phyloP scores from a whole-genome alignment of 2,888 invertebrate genomes.

The Opisthograptis luteolata region DNA sequence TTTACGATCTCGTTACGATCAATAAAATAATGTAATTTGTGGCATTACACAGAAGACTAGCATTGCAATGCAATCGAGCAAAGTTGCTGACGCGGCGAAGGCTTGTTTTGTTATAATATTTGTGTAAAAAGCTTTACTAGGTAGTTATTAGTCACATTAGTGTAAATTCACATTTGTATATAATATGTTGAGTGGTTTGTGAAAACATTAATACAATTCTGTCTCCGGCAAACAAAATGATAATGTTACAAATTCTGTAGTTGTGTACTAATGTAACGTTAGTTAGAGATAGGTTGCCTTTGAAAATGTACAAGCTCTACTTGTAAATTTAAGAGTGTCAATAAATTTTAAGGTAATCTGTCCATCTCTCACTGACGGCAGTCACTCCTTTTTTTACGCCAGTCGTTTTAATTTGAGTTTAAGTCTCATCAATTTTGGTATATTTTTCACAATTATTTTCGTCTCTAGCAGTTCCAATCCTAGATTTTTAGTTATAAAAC shows the following conservation, averaged over 20 bases:
- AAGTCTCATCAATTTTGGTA: no score
- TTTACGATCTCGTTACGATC: slow-evolving; percentile 82
- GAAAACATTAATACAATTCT: slow-evolving; percentile 40
- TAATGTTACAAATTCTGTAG: slow-evolving; percentile 44
- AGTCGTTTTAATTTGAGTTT: no score
- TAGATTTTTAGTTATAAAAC: slow-evolving; percentile 78
- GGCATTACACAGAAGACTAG: slow-evolving; percentile 81
- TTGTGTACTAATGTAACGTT: slow-evolving; percentile 42
- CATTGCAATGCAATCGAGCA: slow-evolving; percentile 77
- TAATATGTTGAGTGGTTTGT: slow-evolving; percentile 72
- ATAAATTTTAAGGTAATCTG: no score
- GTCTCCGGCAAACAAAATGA: slow-evolving; percentile 38
- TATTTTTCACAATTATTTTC: slow-evolving; percentile 24
- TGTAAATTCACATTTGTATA: slow-evolving; percentile 73
- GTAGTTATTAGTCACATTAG: slow-evolving; percentile 70
- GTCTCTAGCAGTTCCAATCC: slow-evolving; percentile 35
- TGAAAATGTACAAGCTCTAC: no score
- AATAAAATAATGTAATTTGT: slow-evolving; percentile 77
- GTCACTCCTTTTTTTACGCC: no score
- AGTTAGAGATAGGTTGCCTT: no score
- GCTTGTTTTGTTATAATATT: slow-evolving; percentile 75
- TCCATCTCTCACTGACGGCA: no score
- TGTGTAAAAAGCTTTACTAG: slow-evolving; percentile 83
- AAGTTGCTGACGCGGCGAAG: slow-evolving; percentile 44
- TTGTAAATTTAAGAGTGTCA: no score